Conservation (phyloP, 2,888 invertebrate genomes). For the Phasia obesa region DNA sequence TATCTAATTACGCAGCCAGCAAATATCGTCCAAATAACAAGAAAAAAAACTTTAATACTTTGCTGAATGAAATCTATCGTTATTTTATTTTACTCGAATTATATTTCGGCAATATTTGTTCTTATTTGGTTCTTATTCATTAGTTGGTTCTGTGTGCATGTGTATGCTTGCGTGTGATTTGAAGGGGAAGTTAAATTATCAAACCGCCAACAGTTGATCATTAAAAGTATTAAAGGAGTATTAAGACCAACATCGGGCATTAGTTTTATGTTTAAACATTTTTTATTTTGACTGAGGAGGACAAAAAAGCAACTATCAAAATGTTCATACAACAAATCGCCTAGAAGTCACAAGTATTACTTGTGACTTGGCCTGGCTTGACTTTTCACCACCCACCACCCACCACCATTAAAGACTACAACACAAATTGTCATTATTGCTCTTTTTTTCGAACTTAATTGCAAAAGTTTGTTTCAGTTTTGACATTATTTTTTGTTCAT, state of each 20-base stretch:
- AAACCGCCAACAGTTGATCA: constrained; percentile 65
- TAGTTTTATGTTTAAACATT: constrained; percentile 48
- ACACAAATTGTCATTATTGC: constrained; percentile 65
- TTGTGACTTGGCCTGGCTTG: constrained; percentile 17
- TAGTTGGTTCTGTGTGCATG: neutral
- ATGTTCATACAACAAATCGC: constrained; percentile 24
- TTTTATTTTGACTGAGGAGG: neutral
- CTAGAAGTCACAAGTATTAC: constrained; percentile 29
- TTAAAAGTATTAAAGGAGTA: constrained; percentile 70
- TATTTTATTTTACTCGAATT: constrained; percentile 1
- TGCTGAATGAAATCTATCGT: constrained; percentile 44
- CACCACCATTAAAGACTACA: neutral
- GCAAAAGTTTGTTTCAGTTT: constrained; percentile 58
- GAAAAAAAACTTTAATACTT: constrained; percentile 40
- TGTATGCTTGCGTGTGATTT: neutral
- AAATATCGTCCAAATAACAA: constrained; percentile 11
- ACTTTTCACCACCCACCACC: neutral
- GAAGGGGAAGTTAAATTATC: constrained; percentile 47
- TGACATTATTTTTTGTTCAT: neutral
- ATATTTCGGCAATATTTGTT: constrained; percentile 1
- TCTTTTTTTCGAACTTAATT: constrained; percentile 58
- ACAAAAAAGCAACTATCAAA: constrained; percentile 14
- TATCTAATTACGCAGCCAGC: constrained; percentile 47
- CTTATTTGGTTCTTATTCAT: neutral
- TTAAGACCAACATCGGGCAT: constrained; percentile 60